Percentiles rank a stretch among this genome's conserved stretches.
These are phyloP conservation scores for Falco punctatus DNA, from an alignment of 2,113 vertebrate genomes.

Conservation along the genomic window DNA sequence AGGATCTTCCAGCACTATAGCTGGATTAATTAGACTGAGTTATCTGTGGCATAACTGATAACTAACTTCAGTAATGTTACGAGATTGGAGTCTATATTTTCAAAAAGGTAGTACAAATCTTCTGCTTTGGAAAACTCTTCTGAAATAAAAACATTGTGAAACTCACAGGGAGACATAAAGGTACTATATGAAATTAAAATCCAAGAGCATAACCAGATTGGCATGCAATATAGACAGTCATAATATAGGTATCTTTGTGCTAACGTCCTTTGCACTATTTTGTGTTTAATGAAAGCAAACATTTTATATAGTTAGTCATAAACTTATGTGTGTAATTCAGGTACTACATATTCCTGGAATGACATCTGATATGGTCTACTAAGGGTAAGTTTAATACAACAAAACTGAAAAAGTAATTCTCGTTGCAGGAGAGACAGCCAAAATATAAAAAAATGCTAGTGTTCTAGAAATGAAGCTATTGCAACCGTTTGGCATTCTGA, in stretches of 20 bases:
- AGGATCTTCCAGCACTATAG: not conserved
- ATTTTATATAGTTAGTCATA: not conserved
- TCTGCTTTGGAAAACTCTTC: not conserved
- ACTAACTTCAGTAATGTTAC: not conserved
- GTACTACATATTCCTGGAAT: not conserved
- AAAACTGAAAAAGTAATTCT: not conserved
- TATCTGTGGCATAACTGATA: not conserved
- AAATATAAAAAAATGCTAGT: not conserved
- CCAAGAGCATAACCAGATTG: not conserved
- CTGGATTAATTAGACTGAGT: not conserved
- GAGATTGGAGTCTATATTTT: not conserved
- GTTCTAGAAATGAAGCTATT: not conserved
- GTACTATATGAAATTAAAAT: not conserved
- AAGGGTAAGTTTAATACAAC: not conserved
- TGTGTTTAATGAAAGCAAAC: not conserved
- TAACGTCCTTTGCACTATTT: not conserved
- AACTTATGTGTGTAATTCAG: not conserved
- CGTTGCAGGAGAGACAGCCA: not conserved
- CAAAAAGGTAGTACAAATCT: not conserved
- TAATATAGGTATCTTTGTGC: not conserved
- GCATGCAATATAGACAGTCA: not conserved
- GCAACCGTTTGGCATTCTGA: not conserved
- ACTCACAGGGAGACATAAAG: not conserved
- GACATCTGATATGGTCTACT: not conserved
- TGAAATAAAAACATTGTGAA: not conserved